These are phyloP conservation scores for Serrognathus titanus DNA, from an alignment of 2,888 invertebrate species.

Conservation along the genomic window DNA sequence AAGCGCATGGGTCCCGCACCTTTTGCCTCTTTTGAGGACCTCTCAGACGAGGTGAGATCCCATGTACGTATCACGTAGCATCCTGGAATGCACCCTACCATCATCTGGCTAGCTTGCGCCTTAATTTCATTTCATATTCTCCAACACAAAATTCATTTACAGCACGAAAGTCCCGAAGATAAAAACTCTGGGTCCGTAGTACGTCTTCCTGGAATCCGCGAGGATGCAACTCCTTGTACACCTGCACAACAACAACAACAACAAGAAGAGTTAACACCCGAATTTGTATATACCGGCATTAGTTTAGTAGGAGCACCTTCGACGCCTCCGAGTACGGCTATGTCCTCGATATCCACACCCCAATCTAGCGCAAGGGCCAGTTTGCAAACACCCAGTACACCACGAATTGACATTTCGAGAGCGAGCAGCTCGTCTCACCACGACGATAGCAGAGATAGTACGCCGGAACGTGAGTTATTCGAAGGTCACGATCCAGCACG, in stretches of 20 bases:
- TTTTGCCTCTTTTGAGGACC: constrained; percentile 90
- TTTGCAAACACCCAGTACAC: constrained; percentile 68
- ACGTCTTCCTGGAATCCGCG: constrained; percentile 56
- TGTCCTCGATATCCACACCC: constrained; percentile 34
- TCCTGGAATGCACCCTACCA: constrained; percentile 6
- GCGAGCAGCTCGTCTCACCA: constrained; percentile 87
- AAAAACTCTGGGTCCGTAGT: constrained; percentile 50
- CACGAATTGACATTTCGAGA: constrained; percentile 84
- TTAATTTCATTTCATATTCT: neutral
- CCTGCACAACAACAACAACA: constrained; percentile 24
- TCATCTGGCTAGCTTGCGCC: constrained; percentile 7
- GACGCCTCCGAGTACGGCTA: constrained; percentile 25
- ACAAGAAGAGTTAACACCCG: constrained; percentile 16
- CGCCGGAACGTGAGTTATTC: constrained; percentile 75
- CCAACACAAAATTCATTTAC: constrained; percentile 28
- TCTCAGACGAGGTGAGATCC: constrained; percentile 74
- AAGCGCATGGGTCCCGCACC: constrained; percentile 89
- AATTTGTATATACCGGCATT: constrained; percentile 38
- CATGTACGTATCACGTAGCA: constrained; percentile 55
- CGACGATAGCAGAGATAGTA: constrained; percentile 76
- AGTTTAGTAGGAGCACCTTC: constrained; percentile 39
- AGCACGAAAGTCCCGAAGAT: constrained; percentile 60
- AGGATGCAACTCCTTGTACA: constrained; percentile 47
- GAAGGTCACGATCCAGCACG: constrained; percentile 42
- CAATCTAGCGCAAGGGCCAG: constrained; percentile 32